Evolutionary conservation across 2,113 vertebrate genomes (phyloP).

Genomic region (Spheniscus mendiculus): DNA sequence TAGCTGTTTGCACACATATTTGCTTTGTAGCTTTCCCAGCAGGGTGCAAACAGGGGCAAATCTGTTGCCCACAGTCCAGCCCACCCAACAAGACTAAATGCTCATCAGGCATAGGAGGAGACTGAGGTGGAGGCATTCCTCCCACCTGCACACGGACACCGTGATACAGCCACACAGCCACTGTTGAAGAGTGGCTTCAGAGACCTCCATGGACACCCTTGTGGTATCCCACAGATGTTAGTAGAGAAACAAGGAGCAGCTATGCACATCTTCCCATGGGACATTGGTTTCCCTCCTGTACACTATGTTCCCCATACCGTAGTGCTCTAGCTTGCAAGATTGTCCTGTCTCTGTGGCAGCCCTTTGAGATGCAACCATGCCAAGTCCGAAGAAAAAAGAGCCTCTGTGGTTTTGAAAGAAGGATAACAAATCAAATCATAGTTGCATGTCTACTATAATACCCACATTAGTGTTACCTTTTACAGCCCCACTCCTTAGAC

Average conservation of each 20-base stretch:
- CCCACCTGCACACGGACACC: not conserved
- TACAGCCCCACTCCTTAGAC: not conserved
- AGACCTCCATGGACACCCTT: not conserved
- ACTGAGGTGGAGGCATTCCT: not conserved
- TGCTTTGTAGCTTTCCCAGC: not conserved
- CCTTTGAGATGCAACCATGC: not conserved
- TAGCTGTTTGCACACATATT: not conserved
- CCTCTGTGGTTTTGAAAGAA: not conserved
- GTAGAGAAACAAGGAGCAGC: not conserved
- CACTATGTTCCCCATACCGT: not conserved
- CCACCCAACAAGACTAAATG: constrained; percentile 9
- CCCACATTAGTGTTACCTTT: not conserved
- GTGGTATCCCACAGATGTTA: not conserved
- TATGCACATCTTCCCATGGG: not conserved
- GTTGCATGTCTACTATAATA: not conserved
- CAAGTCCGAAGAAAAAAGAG: not conserved
- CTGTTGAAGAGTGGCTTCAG: not conserved
- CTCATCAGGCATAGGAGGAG: not conserved
- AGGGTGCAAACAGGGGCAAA: not conserved
- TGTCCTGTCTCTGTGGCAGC: not conserved
- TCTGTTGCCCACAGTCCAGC: not conserved
- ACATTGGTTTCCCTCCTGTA: not conserved
- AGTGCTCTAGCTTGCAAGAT: not conserved
- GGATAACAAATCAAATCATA: not conserved
- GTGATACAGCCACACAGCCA: not conserved